These are phyloP conservation scores for Tribolium freemani DNA, from an alignment of 2,888 invertebrate species.

Conservation along the genomic window DNA sequence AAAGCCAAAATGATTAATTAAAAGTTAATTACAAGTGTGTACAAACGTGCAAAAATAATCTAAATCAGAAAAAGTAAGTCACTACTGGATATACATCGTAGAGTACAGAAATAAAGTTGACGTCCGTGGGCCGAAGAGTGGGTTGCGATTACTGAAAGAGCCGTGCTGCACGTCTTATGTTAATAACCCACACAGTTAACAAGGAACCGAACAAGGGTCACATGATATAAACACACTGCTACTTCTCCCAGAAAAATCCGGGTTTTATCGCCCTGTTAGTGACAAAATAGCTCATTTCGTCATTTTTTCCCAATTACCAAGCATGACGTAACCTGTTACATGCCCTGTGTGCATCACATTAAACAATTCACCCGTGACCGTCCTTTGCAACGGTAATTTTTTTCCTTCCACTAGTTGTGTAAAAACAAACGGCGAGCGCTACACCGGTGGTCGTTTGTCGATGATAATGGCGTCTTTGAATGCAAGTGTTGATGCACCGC, in stretches of 20 bases:
- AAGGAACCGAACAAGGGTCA: constrained; percentile 25
- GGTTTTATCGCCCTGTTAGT: neutral
- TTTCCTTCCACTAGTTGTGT: neutral
- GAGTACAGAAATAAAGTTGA: constrained; percentile 19
- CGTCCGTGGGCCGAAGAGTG: constrained; percentile 25
- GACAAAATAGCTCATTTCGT: neutral
- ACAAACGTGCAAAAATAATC: neutral
- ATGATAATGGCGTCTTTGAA: neutral
- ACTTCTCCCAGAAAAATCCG: neutral
- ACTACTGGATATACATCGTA: constrained; percentile 13
- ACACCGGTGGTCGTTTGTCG: neutral
- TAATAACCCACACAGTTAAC: constrained; percentile 40
- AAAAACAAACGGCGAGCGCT: neutral
- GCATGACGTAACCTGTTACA: neutral
- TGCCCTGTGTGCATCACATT: neutral
- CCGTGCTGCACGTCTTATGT: constrained; percentile 44
- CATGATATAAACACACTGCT: constrained; percentile 3
- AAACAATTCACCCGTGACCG: neutral
- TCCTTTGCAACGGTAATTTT: neutral
- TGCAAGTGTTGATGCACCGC: neutral
- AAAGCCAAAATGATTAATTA: neutral
- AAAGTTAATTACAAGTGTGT: neutral
- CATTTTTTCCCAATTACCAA: neutral
- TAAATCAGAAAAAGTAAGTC: neutral
- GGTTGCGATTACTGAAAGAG: constrained; percentile 41